Base-by-base conservation (phyloP, 2,797 vertebrate species). In the Meda fulgida region DNA sequence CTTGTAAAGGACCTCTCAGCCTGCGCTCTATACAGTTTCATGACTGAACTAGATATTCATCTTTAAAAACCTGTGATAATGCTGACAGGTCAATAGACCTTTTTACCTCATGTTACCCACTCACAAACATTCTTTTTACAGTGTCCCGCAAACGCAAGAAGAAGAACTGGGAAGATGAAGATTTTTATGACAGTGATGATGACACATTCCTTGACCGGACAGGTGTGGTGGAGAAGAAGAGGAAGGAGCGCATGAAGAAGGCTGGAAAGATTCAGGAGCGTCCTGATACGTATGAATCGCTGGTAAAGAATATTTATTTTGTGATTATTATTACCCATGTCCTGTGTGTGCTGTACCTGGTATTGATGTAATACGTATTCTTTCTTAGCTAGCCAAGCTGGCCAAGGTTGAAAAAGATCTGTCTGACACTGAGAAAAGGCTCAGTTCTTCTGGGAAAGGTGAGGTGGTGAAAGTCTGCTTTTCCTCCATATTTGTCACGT, bases 121-220 rank as follows among this genome's bases (percentile, higher is more conserved):
- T 21, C 31, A 14, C 43, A 53, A 8, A 18, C n/a, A 18, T 21
- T 66, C 2, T 73, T 3, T 77, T n/a, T 80, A 2, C 89, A 99
- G 98, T 99, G 78, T 99, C 98, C 63, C 96, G 98, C 14, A 99
- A 99, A 91, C 97, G 98, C 78, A 99, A 96, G 91, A 96, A 96
- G 89, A 99, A 99, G 91, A 98, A 99, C 93, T 99, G 98, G 98
- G 98, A 99, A 86, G 98, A 97, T 8, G 97, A 99, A 87, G 98
- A 99, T 87, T 99, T 96, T 91, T 99, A 99, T 38, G 97, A 99
- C 91, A 99, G 98, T 4, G 98, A 99, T 1, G 98, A 99, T 5
- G 98, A 99, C 91, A 97, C 97, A 5, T 99, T 99, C 89, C 96
- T 99, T 21, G 98, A 99, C 90, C 94, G 98, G 48, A 99, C 98